Percentiles rank a stretch among this genome's conserved stretches.
phyloP scores from a whole-genome alignment of 2,888 invertebrate genomes.

The Alloscopus bannaensis region DNA sequence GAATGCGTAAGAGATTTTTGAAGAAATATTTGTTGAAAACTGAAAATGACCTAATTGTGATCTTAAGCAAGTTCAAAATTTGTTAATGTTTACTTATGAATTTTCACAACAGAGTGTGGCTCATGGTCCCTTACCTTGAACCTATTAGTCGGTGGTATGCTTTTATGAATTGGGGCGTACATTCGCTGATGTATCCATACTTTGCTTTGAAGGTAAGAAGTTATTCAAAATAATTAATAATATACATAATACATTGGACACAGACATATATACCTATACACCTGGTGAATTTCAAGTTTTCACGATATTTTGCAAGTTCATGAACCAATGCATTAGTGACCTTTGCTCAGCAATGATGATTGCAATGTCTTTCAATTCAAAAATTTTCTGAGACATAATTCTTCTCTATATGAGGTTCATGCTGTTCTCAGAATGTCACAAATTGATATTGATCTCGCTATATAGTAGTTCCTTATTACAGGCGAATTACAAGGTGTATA shows the following conservation, averaged over 20 bases:
- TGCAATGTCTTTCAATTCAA: too few relatives aligned
- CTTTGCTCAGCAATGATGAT: too few relatives aligned
- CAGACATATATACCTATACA: too few relatives aligned
- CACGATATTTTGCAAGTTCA: neutral
- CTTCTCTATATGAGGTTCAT: too few relatives aligned
- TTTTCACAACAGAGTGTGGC: conserved; percentile 93
- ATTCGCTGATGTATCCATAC: conserved; percentile 92
- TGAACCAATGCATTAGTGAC: neutral
- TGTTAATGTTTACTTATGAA: conserved; percentile 1
- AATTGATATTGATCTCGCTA: too few relatives aligned
- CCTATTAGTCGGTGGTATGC: conserved; percentile 95
- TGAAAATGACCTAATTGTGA: conserved; percentile 5
- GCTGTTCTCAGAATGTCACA: too few relatives aligned
- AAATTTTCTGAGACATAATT: too few relatives aligned
- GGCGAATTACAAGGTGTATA: too few relatives aligned
- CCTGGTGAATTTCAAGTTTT: too few relatives aligned
- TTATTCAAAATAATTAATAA: neutral
- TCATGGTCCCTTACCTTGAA: conserved; percentile 93
- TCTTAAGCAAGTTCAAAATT: conserved; percentile 23
- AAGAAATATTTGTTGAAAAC: too few relatives aligned
- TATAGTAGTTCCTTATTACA: too few relatives aligned
- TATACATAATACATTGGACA: too few relatives aligned
- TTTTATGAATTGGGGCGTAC: conserved; percentile 92
- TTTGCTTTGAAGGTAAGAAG: conserved; percentile 83
- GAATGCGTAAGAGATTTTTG: conserved; percentile 41